Conservation (phyloP, 2,113 vertebrate species). For the Pseudolaguvia tuberculata region DNA sequence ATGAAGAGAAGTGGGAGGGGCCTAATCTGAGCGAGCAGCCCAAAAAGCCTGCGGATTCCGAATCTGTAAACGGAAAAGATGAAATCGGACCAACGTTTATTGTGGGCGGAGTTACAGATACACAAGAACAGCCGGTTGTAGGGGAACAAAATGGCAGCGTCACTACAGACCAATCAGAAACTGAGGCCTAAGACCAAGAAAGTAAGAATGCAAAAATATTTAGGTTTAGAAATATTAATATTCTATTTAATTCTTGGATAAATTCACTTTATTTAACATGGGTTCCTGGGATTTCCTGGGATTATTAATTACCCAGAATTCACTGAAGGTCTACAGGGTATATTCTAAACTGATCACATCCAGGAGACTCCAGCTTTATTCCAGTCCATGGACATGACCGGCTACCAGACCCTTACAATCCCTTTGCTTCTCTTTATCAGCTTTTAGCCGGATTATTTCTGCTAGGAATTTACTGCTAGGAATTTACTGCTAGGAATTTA, state of each 20-base stretch:
- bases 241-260: conserved; percentile 30
- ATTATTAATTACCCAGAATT: neutral
- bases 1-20: conserved; percentile 71
- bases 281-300: conserved; percentile 5
- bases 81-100: conserved; percentile 60
- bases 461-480: conserved; percentile 9
- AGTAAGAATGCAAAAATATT: conserved; percentile 16
- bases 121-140: conserved; percentile 60
- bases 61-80: conserved; percentile 58
- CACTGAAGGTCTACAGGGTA: conserved; percentile 24
- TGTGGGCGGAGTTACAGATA: conserved; percentile 69
- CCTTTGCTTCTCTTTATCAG: neutral
- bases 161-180: conserved; percentile 74
- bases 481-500: too few relatives aligned
- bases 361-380: too few relatives aligned
- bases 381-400: neutral
- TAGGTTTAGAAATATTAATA: neutral
- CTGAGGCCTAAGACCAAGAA: conserved; percentile 68
- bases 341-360: too few relatives aligned
- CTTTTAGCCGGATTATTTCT: conserved; percentile 11
- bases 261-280: too few relatives aligned
- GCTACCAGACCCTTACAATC: neutral
- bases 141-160: conserved; percentile 78
- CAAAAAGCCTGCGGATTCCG: conserved; percentile 56
- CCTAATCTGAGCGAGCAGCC: conserved; percentile 60